Conservation (phyloP, 1,140 invertebrate genomes). For the Nixonia krombeini region DNA sequence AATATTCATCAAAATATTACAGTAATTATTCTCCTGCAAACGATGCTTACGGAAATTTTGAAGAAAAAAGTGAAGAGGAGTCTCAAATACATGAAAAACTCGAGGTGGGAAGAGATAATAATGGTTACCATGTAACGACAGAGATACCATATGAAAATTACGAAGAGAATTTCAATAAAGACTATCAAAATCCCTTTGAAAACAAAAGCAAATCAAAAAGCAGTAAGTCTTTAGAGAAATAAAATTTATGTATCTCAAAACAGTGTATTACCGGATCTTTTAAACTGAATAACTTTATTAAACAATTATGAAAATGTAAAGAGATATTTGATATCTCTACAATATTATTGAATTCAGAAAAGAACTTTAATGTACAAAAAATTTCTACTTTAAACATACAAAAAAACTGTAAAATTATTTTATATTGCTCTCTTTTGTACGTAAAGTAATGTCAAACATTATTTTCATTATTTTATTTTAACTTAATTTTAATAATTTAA, state of each 20-base stretch:
- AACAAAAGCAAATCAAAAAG: constrained; percentile 41
- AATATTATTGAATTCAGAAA: background rate
- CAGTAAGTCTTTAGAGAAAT: constrained; percentile 54
- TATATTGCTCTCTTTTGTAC: too few species aligned
- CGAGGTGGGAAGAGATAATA: constrained; percentile 14
- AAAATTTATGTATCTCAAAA: too few species aligned
- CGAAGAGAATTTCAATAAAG: constrained; percentile 55
- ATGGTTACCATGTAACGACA: constrained; percentile 16
- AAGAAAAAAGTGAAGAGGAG: constrained; percentile 53
- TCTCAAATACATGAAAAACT: constrained; percentile 39
- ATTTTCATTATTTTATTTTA: too few species aligned
- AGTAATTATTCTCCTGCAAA: constrained; percentile 15
- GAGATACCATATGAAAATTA: constrained; percentile 39
- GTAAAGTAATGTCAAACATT: too few species aligned
- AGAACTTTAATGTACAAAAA: too few species aligned
- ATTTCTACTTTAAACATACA: too few species aligned
- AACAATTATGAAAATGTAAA: too few species aligned
- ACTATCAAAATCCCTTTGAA: constrained; percentile 41
- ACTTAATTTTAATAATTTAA: too few species aligned
- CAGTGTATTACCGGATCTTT: too few species aligned
- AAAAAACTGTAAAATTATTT: too few species aligned
- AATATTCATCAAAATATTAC: constrained; percentile 39
- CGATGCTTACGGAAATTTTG: constrained; percentile 11
- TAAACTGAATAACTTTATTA: too few species aligned
- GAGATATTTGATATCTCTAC: too few species aligned